Conservation (phyloP, 2,888 invertebrate species). For the Cecidostiba fungosa region DNA sequence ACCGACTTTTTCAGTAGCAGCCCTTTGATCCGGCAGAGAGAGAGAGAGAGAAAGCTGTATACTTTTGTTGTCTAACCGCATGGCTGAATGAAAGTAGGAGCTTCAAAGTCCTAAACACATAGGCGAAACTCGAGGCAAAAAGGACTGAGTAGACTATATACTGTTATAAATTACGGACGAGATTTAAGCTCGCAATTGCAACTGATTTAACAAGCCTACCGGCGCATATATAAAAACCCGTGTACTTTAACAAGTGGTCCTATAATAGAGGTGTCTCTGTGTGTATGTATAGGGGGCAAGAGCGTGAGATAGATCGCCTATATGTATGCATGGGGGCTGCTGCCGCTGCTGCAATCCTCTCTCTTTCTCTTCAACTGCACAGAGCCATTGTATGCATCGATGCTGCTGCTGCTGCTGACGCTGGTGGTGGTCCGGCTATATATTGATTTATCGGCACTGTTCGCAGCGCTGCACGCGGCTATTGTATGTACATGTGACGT, state of each 20-base stretch:
- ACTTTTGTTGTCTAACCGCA: constrained; percentile 58
- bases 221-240: constrained; percentile 28
- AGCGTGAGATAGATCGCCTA: constrained; percentile 3
- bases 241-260: constrained; percentile 51
- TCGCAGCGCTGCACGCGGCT: constrained; percentile 22
- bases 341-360: neutral
- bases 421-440: constrained; percentile 21
- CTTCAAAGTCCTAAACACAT: constrained; percentile 39
- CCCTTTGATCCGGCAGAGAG: constrained; percentile 60
- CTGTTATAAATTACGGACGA: constrained; percentile 19
- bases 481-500: constrained; percentile 61
- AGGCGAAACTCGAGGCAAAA: neutral
- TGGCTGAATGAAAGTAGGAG: constrained; percentile 50
- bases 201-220: constrained; percentile 30
- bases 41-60: neutral
- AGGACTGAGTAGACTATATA: neutral
- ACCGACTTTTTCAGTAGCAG: constrained; percentile 15
- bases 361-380: constrained; percentile 21
- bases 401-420: neutral
- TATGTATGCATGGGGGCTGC: neutral
- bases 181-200: neutral
- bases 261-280: constrained; percentile 31
- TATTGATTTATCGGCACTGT: constrained; percentile 60
- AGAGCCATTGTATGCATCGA: neutral
- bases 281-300: neutral